phyloP scores from a whole-genome alignment of 2,113 vertebrate species.

The Cinclus mexicanus region DNA sequence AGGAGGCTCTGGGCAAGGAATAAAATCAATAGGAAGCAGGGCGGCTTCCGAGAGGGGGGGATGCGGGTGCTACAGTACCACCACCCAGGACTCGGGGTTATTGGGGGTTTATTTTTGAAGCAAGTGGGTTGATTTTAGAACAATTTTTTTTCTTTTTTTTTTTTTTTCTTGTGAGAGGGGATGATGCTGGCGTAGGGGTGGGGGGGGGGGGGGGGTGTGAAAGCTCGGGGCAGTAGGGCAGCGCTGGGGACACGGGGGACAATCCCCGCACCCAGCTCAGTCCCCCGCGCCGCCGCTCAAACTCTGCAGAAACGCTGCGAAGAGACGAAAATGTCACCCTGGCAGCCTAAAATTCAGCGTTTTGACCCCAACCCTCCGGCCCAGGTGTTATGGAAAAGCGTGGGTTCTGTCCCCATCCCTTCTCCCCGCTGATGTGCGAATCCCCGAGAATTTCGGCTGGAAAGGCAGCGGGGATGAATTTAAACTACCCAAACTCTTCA shows the following conservation, averaged over 20 bases:
- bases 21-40: constrained; percentile 65
- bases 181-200: not conserved
- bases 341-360: not conserved
- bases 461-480: not conserved
- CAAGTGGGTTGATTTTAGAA: not conserved
- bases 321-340: not conserved
- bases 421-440: too few species aligned
- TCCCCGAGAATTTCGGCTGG: not conserved
- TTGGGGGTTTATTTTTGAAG: not conserved
- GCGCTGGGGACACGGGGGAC: not conserved
- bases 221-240: not conserved
- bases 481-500: not conserved
- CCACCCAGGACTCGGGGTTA: too few species aligned
- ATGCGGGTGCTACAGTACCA: not conserved
- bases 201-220: too few species aligned
- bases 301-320: not conserved
- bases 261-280: not conserved
- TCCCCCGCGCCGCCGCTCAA: not conserved
- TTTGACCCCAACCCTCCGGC: not conserved
- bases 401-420: not conserved
- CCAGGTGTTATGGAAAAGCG: not conserved
- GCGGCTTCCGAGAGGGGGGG: not conserved
- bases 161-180: not conserved
- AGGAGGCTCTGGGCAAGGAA: constrained; percentile 59
- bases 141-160: not conserved